Base-by-base conservation (phyloP, 1,140 invertebrate species). In the Camponotus pennsylvanicus region DNA sequence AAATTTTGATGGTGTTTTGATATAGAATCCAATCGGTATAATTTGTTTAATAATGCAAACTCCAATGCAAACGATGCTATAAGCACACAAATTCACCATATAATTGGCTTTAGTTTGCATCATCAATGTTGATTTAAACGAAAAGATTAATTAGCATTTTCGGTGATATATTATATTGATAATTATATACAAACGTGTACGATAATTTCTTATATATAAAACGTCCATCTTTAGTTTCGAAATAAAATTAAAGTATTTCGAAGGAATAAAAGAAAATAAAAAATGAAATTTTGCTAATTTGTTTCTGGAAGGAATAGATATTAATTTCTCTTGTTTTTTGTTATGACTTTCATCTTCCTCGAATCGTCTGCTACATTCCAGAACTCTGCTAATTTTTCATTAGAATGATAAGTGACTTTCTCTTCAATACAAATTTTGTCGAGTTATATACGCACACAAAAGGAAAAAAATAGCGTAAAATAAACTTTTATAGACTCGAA, bases 21-120 rank as follows among this genome's bases (percentile, higher is more conserved):
- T 49, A 69, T 18, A 27, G 49, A 83, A 75, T 63, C 55, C 55
- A 63, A 83, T 73, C 52, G 15, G 6, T 32, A n/a, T 75, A 73
- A 83, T 83, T 83, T 83, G 79, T 59, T 83, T 83, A 75, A 73
- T 83, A 75, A 75, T 13, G 32, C 42, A 75, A 49, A 61, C 57
- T 8, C 61, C 27, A 73, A 52, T 42, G 42, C 37, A 83, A 59
- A 37, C 8, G 40, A 8, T 34, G 27, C 40, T 73, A 21, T 9
- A 6, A n/a, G 27, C 18, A 37, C 32, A 21, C 40, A 61, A 73
- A 75, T 63, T 40, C 27, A 37, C 3, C 13, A 32, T 71, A 37
- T 75, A 75, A 83, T 83, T 75, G 32, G 18, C n/a, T 73, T 15
- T 21, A 61, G 13, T 6, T 7, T 42, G 3, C 61, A 63, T 45